These are phyloP conservation scores for Aphaenogaster floridana DNA, from an alignment of 1,140 invertebrate species.

Conservation along the genomic window DNA sequence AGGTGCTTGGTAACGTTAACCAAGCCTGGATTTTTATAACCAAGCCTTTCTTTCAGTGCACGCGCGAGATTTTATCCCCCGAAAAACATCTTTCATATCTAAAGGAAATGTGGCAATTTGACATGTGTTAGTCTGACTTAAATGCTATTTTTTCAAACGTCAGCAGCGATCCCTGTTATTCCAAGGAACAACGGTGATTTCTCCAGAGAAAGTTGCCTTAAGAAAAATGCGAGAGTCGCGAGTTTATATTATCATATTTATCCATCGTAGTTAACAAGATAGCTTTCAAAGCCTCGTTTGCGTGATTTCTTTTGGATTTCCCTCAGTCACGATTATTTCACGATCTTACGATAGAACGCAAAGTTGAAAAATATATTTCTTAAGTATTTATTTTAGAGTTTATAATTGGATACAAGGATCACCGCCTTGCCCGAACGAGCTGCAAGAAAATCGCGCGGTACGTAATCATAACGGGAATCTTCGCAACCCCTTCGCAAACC, in stretches of 20 bases:
- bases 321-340: background rate
- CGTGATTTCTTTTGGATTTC: background rate
- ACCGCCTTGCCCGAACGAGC: background rate
- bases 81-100: background rate
- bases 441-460: background rate
- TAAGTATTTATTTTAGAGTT: too few relatives aligned
- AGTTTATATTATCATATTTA: conserved; percentile 5
- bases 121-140: background rate
- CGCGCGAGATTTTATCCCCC: background rate
- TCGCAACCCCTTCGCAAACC: background rate
- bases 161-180: background rate
- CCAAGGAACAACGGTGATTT: background rate
- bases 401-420: background rate
- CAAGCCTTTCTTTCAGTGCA: too few relatives aligned
- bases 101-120: background rate
- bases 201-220: background rate
- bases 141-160: background rate
- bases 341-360: background rate
- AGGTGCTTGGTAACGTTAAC: too few relatives aligned
- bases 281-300: background rate
- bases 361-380: background rate
- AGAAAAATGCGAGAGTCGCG: background rate
- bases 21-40: too few relatives aligned
- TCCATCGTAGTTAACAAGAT: background rate
- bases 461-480: background rate